Evolutionary conservation across 1,140 invertebrate species (phyloP).

Genomic region (Amyelois transitella): DNA sequence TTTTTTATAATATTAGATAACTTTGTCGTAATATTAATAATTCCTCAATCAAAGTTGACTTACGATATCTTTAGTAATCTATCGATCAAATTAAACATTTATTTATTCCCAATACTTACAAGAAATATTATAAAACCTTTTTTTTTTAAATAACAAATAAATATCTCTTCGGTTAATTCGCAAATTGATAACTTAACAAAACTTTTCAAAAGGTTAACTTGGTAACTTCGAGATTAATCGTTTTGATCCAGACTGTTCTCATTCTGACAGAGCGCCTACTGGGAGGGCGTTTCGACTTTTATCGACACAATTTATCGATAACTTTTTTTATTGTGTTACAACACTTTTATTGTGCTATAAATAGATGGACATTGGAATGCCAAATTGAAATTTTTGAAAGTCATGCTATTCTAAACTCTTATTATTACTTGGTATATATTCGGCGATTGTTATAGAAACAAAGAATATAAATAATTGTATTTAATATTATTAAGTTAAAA

Average conservation of each 20-base stretch:
- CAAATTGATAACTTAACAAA: conserved; percentile 56
- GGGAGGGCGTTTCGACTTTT: conserved; percentile 2
- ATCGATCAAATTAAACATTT: background rate
- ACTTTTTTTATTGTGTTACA: conserved; percentile 1
- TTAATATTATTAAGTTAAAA: too few species aligned
- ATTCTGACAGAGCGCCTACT: conserved; percentile 26
- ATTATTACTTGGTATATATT: too few species aligned
- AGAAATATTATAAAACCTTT: background rate
- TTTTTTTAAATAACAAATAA: background rate
- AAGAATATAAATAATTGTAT: too few species aligned
- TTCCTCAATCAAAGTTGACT: too few species aligned
- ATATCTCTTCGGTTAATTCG: conserved; percentile 19
- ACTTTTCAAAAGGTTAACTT: conserved; percentile 33
- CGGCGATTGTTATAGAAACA: too few species aligned
- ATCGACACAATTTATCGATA: conserved; percentile 17
- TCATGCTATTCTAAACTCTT: too few species aligned
- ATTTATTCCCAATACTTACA: background rate
- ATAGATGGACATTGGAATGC: background rate
- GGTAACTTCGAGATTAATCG: conserved; percentile 58
- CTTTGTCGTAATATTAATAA: too few species aligned
- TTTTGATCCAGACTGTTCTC: conserved; percentile 41
- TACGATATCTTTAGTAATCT: too few species aligned
- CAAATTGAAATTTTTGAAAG: too few species aligned
- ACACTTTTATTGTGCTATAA: conserved; percentile 4
- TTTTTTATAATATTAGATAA: too few species aligned